Conservation (phyloP, 2,888 invertebrate species). For the Ceratothoa steindachneri region DNA sequence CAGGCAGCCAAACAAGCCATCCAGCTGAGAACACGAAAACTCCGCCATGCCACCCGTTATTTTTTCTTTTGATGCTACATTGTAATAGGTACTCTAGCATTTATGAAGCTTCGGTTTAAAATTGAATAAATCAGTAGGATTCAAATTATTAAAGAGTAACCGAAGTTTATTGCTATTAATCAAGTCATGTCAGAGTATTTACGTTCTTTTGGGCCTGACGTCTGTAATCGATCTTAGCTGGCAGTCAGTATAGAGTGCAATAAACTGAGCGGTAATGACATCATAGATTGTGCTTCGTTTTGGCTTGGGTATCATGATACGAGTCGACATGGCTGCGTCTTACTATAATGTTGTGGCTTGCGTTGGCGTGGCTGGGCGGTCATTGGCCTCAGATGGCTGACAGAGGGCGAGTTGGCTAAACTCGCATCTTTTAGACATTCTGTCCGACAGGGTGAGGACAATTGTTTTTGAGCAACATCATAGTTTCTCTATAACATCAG, state of each 20-base stretch:
- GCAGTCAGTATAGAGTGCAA: background rate
- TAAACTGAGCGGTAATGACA: background rate
- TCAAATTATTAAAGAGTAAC: no score
- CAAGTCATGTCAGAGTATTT: no score
- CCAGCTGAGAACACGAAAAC: background rate
- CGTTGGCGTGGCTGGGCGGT: background rate
- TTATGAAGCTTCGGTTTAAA: no score
- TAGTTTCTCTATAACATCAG: no score
- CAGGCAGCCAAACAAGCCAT: background rate
- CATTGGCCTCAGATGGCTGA: background rate
- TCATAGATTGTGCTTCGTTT: background rate
- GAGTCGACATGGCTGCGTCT: background rate
- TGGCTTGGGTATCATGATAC: background rate
- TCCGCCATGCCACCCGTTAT: no score
- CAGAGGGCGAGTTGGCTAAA: background rate
- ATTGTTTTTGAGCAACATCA: no score
- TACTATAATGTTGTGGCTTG: background rate
- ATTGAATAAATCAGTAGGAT: no score
- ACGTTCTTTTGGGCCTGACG: no score
- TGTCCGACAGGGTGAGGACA: background rate
- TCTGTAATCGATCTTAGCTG: slow-evolving; percentile 21
- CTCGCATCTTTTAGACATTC: background rate
- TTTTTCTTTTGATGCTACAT: no score
- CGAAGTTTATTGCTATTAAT: no score
- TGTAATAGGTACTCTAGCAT: no score